Evolutionary conservation across 2,797 vertebrate species (phyloP).

Genomic region (Platyrinchus mystaceus): DNA sequence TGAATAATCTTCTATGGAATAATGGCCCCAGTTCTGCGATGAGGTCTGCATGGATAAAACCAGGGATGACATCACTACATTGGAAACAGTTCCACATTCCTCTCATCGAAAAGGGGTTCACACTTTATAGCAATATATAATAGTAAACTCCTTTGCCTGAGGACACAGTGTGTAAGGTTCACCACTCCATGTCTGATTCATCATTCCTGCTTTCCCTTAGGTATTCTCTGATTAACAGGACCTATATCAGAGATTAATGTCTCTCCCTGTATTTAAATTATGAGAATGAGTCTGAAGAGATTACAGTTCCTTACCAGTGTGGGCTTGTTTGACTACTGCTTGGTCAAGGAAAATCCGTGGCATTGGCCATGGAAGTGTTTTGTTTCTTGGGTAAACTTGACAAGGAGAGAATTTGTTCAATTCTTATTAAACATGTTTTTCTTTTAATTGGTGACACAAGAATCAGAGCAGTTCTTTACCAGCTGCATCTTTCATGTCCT

Average conservation of each 20-base stretch:
- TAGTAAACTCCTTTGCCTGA: background rate
- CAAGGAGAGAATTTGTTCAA: background rate
- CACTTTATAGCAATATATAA: background rate
- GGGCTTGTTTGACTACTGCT: background rate
- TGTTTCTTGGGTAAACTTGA: background rate
- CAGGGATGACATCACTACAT: background rate
- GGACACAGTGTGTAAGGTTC: background rate
- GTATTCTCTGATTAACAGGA: background rate
- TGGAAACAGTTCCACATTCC: background rate
- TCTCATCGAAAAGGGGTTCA: background rate
- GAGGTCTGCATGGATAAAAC: background rate
- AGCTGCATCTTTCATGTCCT: background rate
- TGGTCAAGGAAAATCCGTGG: background rate
- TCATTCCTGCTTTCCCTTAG: background rate
- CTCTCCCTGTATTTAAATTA: background rate
- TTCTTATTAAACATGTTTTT: background rate
- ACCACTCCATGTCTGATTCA: background rate
- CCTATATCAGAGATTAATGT: background rate
- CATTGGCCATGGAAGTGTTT: background rate
- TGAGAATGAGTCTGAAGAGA: background rate
- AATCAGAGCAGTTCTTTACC: background rate
- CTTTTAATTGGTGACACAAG: background rate
- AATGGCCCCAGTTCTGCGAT: background rate
- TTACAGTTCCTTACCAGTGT: background rate
- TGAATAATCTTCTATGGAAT: background rate